Base-by-base conservation (phyloP, 30 jellyfish, hydroid and myxozoan genomes). In the Catostylus mosaicus region DNA sequence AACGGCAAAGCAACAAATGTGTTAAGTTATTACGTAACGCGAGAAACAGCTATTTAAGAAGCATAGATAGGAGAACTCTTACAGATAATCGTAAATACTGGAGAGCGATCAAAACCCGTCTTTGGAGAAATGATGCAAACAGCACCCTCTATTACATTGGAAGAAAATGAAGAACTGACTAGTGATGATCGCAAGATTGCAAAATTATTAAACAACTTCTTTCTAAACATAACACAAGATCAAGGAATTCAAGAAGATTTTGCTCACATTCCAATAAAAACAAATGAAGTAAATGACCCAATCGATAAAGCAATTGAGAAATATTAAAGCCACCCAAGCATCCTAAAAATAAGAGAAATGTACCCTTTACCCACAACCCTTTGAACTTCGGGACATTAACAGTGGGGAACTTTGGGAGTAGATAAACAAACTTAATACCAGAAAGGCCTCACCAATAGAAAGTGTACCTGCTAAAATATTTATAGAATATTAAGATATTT, bases 131-230 rank as follows among this genome's bases (percentile, higher is more conserved):
- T 5, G 54, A 40, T 40, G 14, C 54, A 40, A 40, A 40, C 54
- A 40, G 54, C 54, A 40, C 54, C 54, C 54, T 5, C 54, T 14
- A 40, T 40, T 40, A 40, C 54, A 40, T 40, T 40, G 54, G 54
- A 40, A 40, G 54, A 40, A 40, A 40, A 40, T 40, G 54, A 40
- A 40, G 69, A 56, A 56, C 33, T 56, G 33, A 56, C 26, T 56
- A 56, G 69, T 56, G 69, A 56, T 56, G 69, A 56, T 22, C 69
- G 69, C 69, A 56, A 56, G 69, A 56, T 56, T 56, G 69, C 69
- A 56, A 22, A 56, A 56, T 5, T 56, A 56, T 56, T 56, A 4
- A 56, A 56, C 69, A 56, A 56, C 69, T 56, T 5, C 69, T 56
- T 56, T 56, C 30, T 56, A 56, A 56, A 56, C 69, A 56, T 20